Evolutionary conservation across 2,888 invertebrate genomes (phyloP).

Genomic region (Campoplex capitator): DNA sequence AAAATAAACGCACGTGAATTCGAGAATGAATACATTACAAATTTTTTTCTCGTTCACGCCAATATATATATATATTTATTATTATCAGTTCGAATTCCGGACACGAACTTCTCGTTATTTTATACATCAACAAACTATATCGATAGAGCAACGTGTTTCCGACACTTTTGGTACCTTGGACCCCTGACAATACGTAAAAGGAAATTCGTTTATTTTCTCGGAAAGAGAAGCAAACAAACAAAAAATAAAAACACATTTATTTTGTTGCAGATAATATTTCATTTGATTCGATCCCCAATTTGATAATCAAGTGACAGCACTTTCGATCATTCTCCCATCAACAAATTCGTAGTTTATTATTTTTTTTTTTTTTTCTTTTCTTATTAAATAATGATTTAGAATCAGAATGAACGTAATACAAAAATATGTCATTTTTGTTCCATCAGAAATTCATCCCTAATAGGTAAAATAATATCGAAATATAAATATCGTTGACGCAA

Average conservation of each 20-base stretch:
- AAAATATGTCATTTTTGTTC: background rate
- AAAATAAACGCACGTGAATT: background rate
- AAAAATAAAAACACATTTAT: background rate
- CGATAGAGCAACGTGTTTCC: conserved; percentile 7
- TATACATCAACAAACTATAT: background rate
- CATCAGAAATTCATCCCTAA: background rate
- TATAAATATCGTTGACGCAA: too few relatives aligned
- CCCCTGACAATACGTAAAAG: background rate
- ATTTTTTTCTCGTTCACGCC: background rate
- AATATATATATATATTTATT: background rate
- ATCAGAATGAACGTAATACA: background rate
- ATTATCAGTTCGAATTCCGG: conserved; percentile 7
- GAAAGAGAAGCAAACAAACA: background rate
- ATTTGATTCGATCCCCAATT: background rate
- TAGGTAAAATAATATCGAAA: background rate
- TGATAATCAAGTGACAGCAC: background rate
- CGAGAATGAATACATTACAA: background rate
- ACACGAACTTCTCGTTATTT: background rate
- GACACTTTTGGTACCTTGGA: background rate
- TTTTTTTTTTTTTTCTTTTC: background rate
- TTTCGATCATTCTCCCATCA: too few relatives aligned
- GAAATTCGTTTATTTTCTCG: background rate
- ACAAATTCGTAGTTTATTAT: too few relatives aligned
- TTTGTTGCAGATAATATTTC: background rate
- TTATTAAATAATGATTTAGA: background rate